A percentile compares a stretch with the other conserved stretches of the same genome.
phyloP scores from a whole-genome alignment of 2,797 vertebrate genomes.

The Adelosebastes latens region DNA sequence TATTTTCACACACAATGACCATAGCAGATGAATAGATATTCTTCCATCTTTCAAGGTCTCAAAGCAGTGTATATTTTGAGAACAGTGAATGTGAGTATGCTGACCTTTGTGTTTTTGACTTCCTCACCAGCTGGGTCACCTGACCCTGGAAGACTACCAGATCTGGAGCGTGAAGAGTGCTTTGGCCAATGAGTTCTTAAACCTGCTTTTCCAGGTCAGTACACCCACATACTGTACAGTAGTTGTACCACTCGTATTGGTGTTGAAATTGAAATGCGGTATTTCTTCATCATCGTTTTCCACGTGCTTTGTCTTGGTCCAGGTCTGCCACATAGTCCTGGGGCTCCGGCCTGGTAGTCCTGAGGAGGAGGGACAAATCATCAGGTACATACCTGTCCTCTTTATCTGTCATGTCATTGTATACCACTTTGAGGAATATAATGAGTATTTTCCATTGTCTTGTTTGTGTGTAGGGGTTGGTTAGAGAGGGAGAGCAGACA shows the following conservation, averaged over 20 bases:
- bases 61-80: slow-evolving; percentile 4
- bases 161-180: slow-evolving; percentile 99
- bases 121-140: slow-evolving; percentile 87
- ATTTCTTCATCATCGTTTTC: not conserved
- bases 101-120: slow-evolving; percentile 30
- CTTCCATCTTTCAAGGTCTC: not conserved
- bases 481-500: slow-evolving; percentile 96
- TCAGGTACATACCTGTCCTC: slow-evolving; percentile 82
- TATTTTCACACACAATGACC: slow-evolving; percentile 8
- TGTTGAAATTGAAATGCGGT: not conserved
- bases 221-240: not conserved
- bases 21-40: not conserved
- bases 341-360: slow-evolving; percentile 95
- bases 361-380: slow-evolving; percentile 97
- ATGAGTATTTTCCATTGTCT: not conserved
- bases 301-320: not conserved
- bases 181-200: slow-evolving; percentile 97
- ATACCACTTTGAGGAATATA: not conserved
- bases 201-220: slow-evolving; percentile 97
- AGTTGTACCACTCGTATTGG: accelerated
- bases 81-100: not conserved
- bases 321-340: slow-evolving; percentile 98
- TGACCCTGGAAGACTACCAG: slow-evolving; percentile 98
- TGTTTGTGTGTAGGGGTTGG: slow-evolving; percentile 87
- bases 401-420: not conserved